Percentiles rank a stretch among this genome's conserved stretches.
These are phyloP conservation scores for Psephotus haematonotus DNA, from an alignment of 2,113 vertebrate genomes.

Conservation along the genomic window DNA sequence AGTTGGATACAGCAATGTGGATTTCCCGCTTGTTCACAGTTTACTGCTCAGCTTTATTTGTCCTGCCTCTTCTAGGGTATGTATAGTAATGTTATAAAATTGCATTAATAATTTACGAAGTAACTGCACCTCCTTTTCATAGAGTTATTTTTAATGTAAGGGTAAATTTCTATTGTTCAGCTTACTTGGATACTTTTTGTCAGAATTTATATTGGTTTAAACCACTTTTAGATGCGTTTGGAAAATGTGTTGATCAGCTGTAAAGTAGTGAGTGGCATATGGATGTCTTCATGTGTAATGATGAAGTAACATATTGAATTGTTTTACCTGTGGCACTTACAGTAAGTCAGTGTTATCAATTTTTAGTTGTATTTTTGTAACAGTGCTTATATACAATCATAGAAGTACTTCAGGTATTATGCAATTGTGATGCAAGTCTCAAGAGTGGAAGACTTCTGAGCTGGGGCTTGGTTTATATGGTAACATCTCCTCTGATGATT, in stretches of 20 bases:
- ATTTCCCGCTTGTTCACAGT: conserved; percentile 95
- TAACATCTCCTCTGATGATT: conserved; percentile 71
- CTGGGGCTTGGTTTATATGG: conserved; percentile 51
- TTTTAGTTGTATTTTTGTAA: background rate
- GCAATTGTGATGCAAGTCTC: conserved; percentile 72
- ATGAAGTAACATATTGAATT: background rate
- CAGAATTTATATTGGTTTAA: background rate
- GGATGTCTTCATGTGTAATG: background rate
- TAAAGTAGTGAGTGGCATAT: background rate
- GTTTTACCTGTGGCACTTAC: background rate
- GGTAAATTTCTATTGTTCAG: background rate
- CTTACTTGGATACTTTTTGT: background rate
- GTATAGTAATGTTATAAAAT: conserved; percentile 56
- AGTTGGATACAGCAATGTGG: conserved; percentile 98
- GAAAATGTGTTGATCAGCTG: background rate
- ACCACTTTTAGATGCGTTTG: background rate
- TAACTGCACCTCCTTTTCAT: background rate
- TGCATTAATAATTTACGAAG: background rate
- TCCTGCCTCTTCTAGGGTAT: conserved; percentile 94
- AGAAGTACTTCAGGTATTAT: conserved; percentile 14
- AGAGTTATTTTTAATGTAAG: background rate
- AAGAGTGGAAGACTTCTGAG: conserved; percentile 38
- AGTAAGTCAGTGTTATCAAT: background rate
- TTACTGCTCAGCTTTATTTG: conserved; percentile 96
- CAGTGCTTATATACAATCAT: background rate